Conservation (phyloP, 2,888 invertebrate genomes). For the Corythucha ciliata region DNA sequence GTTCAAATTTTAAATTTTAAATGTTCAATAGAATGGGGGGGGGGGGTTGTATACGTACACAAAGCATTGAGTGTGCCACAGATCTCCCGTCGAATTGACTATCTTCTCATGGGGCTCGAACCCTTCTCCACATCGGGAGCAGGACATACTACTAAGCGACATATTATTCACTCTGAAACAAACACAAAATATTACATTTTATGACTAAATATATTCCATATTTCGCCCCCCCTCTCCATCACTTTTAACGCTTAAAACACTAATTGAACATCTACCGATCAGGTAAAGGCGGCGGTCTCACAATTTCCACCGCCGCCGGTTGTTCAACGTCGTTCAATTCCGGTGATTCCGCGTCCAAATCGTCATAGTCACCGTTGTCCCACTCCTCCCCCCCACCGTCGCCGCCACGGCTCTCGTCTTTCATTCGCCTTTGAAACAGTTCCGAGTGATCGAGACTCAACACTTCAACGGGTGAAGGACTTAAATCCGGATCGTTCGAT, state of each 20-base stretch:
- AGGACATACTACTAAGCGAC: slow-evolving; percentile 87
- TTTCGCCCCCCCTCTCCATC: too few species aligned
- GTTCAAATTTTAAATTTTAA: not conserved
- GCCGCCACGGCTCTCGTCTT: slow-evolving; percentile 23
- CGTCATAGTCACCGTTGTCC: slow-evolving; percentile 30
- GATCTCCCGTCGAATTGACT: slow-evolving; percentile 94
- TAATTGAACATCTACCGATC: too few species aligned
- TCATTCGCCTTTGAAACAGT: slow-evolving; percentile 39
- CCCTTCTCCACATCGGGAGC: slow-evolving; percentile 90
- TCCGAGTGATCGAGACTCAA: slow-evolving; percentile 39
- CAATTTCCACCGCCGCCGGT: slow-evolving; percentile 4
- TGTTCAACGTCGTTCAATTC: slow-evolving; percentile 26
- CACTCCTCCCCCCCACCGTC: slow-evolving; percentile 7
- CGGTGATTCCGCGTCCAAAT: slow-evolving; percentile 28
- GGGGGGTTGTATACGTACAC: slow-evolving; percentile 77
- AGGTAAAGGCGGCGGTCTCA: slow-evolving; percentile 14
- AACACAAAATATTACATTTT: not conserved
- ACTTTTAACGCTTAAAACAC: too few species aligned
- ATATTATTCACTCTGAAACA: slow-evolving; percentile 44
- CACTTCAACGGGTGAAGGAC: slow-evolving; percentile 37
- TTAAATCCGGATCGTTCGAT: slow-evolving; percentile 26
- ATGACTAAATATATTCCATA: too few species aligned
- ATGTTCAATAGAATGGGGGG: not conserved
- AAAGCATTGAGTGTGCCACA: slow-evolving; percentile 99
- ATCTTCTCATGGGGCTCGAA: slow-evolving; percentile 96